A percentile compares a stretch with the other conserved stretches of the same genome.
Evolutionary conservation across 2,888 invertebrate species (phyloP).

Genomic region (Amblyjoppa fuscipennis): DNA sequence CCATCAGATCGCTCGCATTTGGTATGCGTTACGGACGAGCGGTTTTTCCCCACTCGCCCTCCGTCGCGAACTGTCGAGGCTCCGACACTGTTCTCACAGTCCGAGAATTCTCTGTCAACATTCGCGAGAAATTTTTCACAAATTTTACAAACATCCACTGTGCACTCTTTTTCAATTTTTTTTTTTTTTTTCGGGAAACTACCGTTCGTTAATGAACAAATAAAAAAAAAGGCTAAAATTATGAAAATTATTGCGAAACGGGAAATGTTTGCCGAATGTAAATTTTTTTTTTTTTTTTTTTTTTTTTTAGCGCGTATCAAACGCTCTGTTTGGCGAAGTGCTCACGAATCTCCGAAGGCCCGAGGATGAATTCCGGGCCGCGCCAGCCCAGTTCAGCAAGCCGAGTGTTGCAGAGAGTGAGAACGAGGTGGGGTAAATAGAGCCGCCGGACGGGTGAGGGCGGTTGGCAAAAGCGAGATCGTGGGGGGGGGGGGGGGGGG

Average conservation of each 20-base stretch:
- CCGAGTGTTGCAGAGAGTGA: slow-evolving; percentile 1
- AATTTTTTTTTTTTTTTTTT: no score
- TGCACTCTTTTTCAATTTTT: no score
- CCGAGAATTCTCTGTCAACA: not conserved
- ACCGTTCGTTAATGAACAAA: no score
- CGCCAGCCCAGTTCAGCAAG: not conserved
- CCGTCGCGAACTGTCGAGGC: not conserved
- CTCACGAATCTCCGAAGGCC: no score
- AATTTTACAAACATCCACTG: no score
- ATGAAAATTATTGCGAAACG: not conserved
- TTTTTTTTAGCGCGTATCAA: no score
- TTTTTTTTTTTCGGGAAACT: no score
- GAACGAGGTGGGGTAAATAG: slow-evolving; percentile 38
- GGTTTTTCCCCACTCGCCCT: slow-evolving; percentile 6
- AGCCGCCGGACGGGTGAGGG: not conserved
- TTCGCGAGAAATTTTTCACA: not conserved
- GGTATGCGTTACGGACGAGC: not conserved
- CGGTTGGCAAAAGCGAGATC: slow-evolving; percentile 22
- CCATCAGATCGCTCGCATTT: slow-evolving; percentile 45
- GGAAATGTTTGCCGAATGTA: no score
- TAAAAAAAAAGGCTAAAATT: not conserved
- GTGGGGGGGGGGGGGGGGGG: slow-evolving; percentile 22
- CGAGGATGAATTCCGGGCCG: no score
- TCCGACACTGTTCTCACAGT: not conserved
- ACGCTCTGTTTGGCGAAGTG: no score